Conservation (phyloP, 2,888 invertebrate species). For the Malthinus seriepunctatus region DNA sequence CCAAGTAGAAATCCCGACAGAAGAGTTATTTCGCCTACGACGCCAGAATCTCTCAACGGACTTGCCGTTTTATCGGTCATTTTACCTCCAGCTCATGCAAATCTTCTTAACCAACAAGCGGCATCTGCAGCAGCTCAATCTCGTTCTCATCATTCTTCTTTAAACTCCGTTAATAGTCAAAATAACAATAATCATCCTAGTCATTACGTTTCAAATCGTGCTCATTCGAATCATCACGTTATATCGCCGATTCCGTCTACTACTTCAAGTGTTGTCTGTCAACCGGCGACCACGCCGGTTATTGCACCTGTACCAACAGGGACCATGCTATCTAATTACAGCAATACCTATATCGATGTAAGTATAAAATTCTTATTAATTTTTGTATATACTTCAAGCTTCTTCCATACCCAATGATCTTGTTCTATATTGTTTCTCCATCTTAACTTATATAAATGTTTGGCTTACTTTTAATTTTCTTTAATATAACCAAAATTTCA, state of each 20-base stretch:
- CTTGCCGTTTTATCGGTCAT: slow-evolving; percentile 83
- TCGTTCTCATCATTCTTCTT: slow-evolving; percentile 39
- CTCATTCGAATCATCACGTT: slow-evolving; percentile 35
- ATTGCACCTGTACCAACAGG: slow-evolving; percentile 41
- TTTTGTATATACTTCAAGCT: no score
- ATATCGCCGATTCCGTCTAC: slow-evolving; percentile 40
- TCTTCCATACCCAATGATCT: no score
- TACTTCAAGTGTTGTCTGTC: slow-evolving; percentile 29
- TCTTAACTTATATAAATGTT: no score
- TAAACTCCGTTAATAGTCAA: slow-evolving; percentile 42
- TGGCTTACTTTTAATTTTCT: background rate
- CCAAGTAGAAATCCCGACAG: slow-evolving; percentile 38
- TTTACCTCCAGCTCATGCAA: slow-evolving; percentile 69
- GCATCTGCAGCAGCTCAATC: slow-evolving; percentile 34
- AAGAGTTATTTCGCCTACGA: slow-evolving; percentile 39
- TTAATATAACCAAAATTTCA: background rate
- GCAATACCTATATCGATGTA: slow-evolving; percentile 59
- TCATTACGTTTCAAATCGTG: slow-evolving; percentile 40
- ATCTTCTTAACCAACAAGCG: slow-evolving; percentile 51
- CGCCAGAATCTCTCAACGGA: slow-evolving; percentile 58
- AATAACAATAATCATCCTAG: slow-evolving; percentile 41
- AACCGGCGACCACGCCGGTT: slow-evolving; percentile 22
- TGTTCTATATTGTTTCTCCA: no score
- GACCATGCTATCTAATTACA: slow-evolving; percentile 59
- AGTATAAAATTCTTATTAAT: slow-evolving; percentile 3